Evolutionary conservation across 2,113 vertebrate species (phyloP).

Genomic region (Vanacampus margaritifer): DNA sequence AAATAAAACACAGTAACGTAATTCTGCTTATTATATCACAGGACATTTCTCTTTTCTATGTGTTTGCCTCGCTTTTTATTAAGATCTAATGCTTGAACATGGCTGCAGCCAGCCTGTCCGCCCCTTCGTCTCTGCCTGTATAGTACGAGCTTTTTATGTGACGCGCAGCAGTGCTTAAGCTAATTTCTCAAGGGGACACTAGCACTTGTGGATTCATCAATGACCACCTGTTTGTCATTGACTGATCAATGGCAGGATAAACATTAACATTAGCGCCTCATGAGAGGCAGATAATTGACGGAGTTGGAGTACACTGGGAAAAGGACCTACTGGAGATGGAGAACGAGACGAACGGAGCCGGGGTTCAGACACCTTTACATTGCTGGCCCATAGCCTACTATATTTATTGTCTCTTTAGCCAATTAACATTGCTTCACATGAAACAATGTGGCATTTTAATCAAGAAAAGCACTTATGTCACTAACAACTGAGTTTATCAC

Average conservation of each 20-base stretch:
- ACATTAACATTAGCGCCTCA: conserved; percentile 51
- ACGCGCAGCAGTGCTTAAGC: conserved; percentile 24
- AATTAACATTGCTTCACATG: conserved; percentile 4
- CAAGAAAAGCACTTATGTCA: not conserved
- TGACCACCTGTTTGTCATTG: conserved; percentile 43
- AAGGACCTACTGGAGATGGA: conserved; percentile 11
- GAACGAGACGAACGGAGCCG: conserved; percentile 16
- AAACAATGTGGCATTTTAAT: conserved; percentile 1
- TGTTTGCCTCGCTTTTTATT: conserved; percentile 43
- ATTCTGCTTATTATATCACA: conserved; percentile 57
- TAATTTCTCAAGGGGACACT: conserved; percentile 38
- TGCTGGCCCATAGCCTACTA: not conserved
- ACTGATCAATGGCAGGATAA: conserved; percentile 54
- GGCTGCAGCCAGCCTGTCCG: conserved; percentile 32
- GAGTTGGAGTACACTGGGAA: conserved; percentile 19
- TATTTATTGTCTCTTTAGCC: conserved; percentile 17
- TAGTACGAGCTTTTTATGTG: conserved; percentile 16
- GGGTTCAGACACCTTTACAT: conserved; percentile 10
- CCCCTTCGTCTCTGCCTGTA: not conserved
- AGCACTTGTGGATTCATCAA: conserved; percentile 41
- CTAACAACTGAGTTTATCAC: not conserved
- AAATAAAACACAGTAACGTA: conserved; percentile 56
- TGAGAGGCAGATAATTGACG: conserved; percentile 42
- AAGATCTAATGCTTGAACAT: conserved; percentile 35
- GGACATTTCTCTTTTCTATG: conserved; percentile 53